These are phyloP conservation scores for Sparidentex hasta DNA, from an alignment of 2,797 vertebrate genomes.

Conservation along the genomic window DNA sequence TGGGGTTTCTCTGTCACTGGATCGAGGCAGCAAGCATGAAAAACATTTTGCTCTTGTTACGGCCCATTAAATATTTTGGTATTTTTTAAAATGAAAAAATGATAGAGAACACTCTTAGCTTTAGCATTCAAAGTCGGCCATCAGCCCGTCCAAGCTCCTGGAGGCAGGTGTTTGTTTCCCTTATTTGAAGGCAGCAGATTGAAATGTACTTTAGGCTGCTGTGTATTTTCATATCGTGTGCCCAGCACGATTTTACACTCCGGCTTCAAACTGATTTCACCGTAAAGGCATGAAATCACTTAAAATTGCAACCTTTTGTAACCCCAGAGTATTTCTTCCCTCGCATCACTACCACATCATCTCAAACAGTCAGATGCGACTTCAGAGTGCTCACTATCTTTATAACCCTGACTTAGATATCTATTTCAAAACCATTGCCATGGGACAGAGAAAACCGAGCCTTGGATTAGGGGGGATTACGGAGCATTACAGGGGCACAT, in stretches of 20 bases:
- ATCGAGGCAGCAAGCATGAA: constrained; percentile 32
- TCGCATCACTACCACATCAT: constrained; percentile 21
- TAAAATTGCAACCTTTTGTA: constrained; percentile 57
- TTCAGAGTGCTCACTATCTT: constrained; percentile 51
- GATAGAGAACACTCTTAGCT: background rate
- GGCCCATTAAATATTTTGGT: constrained; percentile 30
- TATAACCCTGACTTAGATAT: constrained; percentile 55
- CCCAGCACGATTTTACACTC: constrained; percentile 50
- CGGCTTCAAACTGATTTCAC: constrained; percentile 50
- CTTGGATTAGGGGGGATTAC: constrained; percentile 65
- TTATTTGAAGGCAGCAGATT: constrained; percentile 26
- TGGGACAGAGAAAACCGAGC: constrained; percentile 62
- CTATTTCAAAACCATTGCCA: constrained; percentile 71
- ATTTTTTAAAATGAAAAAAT: constrained; percentile 45
- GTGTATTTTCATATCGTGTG: constrained; percentile 56
- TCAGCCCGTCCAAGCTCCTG: background rate
- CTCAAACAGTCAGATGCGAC: constrained; percentile 36
- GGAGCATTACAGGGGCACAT: constrained; percentile 68
- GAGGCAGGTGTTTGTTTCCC: constrained; percentile 31
- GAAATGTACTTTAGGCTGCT: constrained; percentile 39
- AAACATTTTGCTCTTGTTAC: constrained; percentile 44
- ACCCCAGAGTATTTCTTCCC: constrained; percentile 34
- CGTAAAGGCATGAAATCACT: constrained; percentile 60
- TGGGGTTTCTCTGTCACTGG: constrained; percentile 42
- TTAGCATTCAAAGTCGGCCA: background rate